Conservation (phyloP, 2,113 vertebrate genomes). For the Hassar affinis region DNA sequence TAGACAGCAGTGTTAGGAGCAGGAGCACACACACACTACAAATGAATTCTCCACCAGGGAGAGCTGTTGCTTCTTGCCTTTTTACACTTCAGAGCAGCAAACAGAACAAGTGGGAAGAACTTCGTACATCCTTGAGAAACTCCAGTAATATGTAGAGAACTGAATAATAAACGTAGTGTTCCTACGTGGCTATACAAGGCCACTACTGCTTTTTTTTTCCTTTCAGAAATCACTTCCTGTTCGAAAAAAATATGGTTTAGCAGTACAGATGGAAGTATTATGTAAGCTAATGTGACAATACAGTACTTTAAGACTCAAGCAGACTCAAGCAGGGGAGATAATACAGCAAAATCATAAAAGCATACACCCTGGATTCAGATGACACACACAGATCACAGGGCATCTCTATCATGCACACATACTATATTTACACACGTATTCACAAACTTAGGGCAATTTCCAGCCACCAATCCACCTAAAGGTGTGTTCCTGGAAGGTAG, state of each 20-base stretch:
- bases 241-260: not conserved
- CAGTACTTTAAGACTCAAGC: not conserved
- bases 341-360: not conserved
- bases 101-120: not conserved
- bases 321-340: not conserved
- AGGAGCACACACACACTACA: not conserved
- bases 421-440: not conserved
- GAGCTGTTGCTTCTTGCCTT: slow-evolving; percentile 13
- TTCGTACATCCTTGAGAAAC: not conserved
- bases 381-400: not conserved
- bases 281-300: not conserved
- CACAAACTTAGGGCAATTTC: not conserved
- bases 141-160: not conserved
- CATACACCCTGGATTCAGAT: not conserved
- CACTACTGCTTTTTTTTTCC: not conserved
- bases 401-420: not conserved
- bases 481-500: not conserved
- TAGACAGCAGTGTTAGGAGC: not conserved
- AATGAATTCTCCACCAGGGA: slow-evolving; percentile 32
- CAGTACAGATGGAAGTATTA: not conserved
- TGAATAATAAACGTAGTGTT: not conserved
- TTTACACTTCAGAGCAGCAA: not conserved
- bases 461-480: not conserved
- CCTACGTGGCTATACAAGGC: not conserved
- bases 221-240: not conserved